A percentile compares a stretch with the other conserved stretches of the same genome.
Evolutionary conservation across 2,888 invertebrate genomes (phyloP).

Genomic region (Latrodectus elegans): DNA sequence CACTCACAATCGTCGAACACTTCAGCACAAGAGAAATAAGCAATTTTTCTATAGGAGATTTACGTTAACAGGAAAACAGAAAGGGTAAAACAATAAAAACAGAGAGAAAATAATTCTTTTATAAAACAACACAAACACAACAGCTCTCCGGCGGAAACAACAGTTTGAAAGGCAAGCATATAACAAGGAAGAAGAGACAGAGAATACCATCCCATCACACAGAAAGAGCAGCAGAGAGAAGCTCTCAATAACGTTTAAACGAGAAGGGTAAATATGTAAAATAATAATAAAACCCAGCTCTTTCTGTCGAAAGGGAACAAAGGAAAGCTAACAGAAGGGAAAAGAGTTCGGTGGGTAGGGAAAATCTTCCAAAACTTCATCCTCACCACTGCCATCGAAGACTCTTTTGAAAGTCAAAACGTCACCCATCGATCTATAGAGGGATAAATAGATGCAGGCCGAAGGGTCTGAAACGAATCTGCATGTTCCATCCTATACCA

Average conservation of each 20-base stretch:
- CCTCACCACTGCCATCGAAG: background rate
- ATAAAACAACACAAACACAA: conserved; percentile 7
- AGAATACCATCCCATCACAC: background rate
- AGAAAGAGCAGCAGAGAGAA: background rate
- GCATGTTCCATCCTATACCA: conserved; percentile 44
- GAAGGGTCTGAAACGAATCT: conserved; percentile 43
- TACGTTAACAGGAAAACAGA: no score
- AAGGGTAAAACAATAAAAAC: no score
- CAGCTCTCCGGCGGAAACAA: background rate
- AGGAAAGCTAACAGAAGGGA: background rate
- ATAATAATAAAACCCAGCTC: conserved; percentile 59
- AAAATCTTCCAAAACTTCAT: conserved; percentile 10
- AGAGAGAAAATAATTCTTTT: background rate
- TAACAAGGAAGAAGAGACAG: no score
- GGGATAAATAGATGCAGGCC: conserved; percentile 53
- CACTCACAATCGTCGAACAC: no score
- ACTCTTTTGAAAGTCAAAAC: conserved; percentile 65
- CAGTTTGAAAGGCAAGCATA: background rate
- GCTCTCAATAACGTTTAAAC: background rate
- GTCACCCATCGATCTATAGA: conserved; percentile 33
- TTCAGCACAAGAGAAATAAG: no score
- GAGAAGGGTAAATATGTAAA: conserved; percentile 51
- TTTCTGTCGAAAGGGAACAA: conserved; percentile 50
- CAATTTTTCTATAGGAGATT: no score
- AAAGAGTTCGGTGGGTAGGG: background rate